Percentiles rank a stretch among this genome's conserved stretches.
These are phyloP conservation scores for Galleria mellonella DNA, from an alignment of 1,140 invertebrate species.

Conservation along the genomic window DNA sequence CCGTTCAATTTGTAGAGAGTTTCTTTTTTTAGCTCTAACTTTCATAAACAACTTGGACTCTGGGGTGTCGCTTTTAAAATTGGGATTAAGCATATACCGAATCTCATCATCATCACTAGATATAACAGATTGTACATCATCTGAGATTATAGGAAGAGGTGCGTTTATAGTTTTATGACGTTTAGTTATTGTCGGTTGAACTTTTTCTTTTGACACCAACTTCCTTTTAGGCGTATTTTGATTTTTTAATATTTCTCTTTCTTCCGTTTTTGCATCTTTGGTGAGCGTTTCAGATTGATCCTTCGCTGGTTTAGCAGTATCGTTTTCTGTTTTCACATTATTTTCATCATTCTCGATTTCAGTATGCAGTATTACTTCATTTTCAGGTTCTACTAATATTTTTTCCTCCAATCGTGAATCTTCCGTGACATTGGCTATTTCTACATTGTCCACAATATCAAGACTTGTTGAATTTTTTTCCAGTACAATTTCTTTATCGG, in stretches of 20 bases:
- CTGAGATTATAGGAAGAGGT: constrained; percentile 12
- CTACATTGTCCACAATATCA: not conserved
- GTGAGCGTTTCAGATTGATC: not conserved
- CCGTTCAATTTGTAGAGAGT: constrained; percentile 51
- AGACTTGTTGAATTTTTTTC: not conserved
- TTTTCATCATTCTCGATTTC: not conserved
- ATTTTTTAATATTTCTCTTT: constrained; percentile 7
- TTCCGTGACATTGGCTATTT: not conserved
- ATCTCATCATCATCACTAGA: constrained; percentile 62
- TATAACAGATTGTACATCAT: constrained; percentile 21
- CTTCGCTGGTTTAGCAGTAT: not conserved
- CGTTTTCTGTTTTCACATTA: not conserved
- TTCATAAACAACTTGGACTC: constrained; percentile 56
- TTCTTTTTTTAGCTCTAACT: constrained; percentile 53
- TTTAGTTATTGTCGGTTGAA: constrained; percentile 31
- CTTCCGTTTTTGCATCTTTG: constrained; percentile 1
- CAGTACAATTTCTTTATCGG: not conserved
- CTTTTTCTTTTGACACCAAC: constrained; percentile 36
- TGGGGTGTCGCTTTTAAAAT: constrained; percentile 31
- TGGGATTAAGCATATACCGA: constrained; percentile 61
- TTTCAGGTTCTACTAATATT: not conserved
- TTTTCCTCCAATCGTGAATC: not conserved
- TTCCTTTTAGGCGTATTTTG: constrained; percentile 43
- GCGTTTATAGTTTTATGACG: constrained; percentile 27
- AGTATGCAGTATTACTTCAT: not conserved